Evolutionary conservation across 2,113 vertebrate genomes (phyloP).

Genomic region (Mus musculus): DNA sequence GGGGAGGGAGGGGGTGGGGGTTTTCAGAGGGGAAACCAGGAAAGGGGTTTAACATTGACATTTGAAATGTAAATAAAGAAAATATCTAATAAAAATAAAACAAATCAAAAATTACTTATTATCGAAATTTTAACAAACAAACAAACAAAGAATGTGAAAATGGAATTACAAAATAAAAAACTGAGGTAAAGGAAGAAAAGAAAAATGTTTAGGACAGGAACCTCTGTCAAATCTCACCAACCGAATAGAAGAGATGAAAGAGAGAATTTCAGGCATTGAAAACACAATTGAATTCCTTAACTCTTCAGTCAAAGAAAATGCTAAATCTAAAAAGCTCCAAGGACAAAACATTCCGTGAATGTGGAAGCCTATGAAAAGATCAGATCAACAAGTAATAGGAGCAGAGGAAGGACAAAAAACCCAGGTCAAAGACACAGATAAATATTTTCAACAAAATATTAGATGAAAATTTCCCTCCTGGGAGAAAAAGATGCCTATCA

Average conservation of each 20-base stretch:
- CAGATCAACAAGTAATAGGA: not conserved
- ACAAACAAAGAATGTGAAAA: not conserved
- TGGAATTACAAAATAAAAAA: not conserved
- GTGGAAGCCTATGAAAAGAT: not conserved
- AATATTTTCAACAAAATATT: not conserved
- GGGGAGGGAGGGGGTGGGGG: too few relatives aligned
- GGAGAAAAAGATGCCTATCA: not conserved
- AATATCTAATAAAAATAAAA: too few relatives aligned
- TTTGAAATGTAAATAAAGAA: too few relatives aligned
- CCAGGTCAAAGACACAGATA: not conserved
- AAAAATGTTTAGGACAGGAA: not conserved
- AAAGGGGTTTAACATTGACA: too few relatives aligned
- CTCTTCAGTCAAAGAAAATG: not conserved
- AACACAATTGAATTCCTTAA: not conserved
- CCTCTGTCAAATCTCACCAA: not conserved
- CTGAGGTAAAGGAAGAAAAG: not conserved
- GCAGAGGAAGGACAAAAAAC: not conserved
- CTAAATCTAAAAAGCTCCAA: not conserved
- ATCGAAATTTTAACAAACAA: too few relatives aligned
- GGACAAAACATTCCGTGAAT: not conserved
- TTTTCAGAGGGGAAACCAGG: too few relatives aligned
- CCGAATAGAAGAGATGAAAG: not conserved
- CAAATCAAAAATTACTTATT: too few relatives aligned
- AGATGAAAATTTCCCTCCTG: not conserved
- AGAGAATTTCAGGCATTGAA: not conserved